Evolutionary conservation across 2,888 invertebrate species (phyloP), one percentile per base, ranked within the genome.

Genomic region (Sericinus montela): DNA sequence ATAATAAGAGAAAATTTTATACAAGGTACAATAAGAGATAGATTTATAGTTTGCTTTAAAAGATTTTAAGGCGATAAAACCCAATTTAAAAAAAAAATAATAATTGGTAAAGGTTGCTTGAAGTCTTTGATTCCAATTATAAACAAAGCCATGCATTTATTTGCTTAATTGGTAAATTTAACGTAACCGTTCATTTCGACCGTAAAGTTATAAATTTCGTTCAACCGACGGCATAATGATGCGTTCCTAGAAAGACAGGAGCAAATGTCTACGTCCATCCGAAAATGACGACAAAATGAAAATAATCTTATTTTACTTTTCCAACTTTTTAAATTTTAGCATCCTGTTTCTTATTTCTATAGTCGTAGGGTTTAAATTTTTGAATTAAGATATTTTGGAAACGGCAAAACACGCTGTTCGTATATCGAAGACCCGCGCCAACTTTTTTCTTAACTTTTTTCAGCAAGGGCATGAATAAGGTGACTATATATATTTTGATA

Each of bases 171-270:
- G 56, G 56, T 53, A 59, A 57, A 59, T 58, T 54, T 45, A 56
- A 57, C 53, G 45, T 56, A 55, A 57, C 58, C 46, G 58, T 58
- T 57, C 53, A 61, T 59, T 58, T 52, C 52, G 55, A 62, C 58
- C 63, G 60, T 62, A 59, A 56, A 60, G 56, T 56, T 61, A 72
- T 69, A 67, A 66, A 67, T 70, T 68, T 62, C 54, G 58, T 61
- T 62, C 58, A 54, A 49, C 57, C 52, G 53, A 51, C 56, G 47
- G 51, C 54, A 62, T 77, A 76, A 77, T 77, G 69, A 78, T 70
- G 60, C 54, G 58, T 80, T 80, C 78, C 75, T 76, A 78, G 80
- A 79, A 78, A 64, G 60, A 62, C 62, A 56, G 60, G 62, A 58
- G 37, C 56, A 59, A 59, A 55, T 57, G 54, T 60, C 64, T 61